phyloP scores from a whole-genome alignment of 2,113 vertebrate species.

The Fregata magnificens region DNA sequence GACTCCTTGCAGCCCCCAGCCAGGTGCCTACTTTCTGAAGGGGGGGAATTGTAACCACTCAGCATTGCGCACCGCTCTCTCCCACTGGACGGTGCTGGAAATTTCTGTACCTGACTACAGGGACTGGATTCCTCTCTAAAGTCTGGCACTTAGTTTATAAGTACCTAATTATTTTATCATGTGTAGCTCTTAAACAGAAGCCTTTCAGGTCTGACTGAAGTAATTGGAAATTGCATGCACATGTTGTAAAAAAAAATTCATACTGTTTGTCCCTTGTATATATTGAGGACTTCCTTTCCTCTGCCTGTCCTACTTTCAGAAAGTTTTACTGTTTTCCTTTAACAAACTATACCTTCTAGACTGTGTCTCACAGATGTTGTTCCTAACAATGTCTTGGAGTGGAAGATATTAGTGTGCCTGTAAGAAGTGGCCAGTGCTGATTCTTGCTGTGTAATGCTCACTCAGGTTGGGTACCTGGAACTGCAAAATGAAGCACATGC shows the following conservation, averaged over 20 bases:
- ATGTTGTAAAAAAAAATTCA: background rate
- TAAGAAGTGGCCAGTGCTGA: background rate
- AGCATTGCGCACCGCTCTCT: background rate
- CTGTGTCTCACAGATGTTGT: background rate
- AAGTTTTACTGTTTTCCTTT: background rate
- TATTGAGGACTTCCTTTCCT: background rate
- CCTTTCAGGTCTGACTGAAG: background rate
- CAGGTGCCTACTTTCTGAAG: background rate
- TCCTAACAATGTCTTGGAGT: background rate
- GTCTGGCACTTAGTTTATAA: background rate
- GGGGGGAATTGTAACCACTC: background rate
- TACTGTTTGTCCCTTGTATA: background rate
- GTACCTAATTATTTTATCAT: background rate
- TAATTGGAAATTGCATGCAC: background rate
- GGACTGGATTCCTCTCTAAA: background rate
- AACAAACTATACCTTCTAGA: background rate
- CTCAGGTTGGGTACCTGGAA: background rate
- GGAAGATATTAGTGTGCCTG: background rate
- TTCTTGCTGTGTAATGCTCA: background rate
- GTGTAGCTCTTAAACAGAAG: background rate
- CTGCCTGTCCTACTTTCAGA: background rate
- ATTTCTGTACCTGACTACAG: background rate
- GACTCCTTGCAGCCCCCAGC: background rate
- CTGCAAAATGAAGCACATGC: rapidly evolving
- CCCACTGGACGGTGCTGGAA: background rate